Conservation (phyloP, 2,888 invertebrate genomes). For the Brachylomia viminalis region DNA sequence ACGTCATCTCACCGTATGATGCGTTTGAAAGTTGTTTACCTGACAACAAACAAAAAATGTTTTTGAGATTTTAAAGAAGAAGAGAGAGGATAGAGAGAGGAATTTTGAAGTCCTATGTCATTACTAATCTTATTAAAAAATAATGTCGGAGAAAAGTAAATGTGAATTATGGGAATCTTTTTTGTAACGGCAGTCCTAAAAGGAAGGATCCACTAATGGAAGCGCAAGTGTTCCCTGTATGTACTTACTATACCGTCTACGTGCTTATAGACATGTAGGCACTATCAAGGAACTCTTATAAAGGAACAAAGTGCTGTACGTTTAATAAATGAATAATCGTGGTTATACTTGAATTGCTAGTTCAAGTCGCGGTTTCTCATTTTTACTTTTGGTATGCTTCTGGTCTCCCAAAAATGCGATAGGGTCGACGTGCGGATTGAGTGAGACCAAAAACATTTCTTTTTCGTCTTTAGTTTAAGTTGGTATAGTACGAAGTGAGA, state of each 20-base stretch:
- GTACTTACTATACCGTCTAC: slow-evolving; percentile 23
- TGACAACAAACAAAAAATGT: slow-evolving; percentile 50
- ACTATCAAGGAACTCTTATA: slow-evolving; percentile 19
- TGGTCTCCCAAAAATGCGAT: neutral
- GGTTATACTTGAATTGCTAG: neutral
- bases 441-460: neutral
- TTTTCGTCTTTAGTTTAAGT: neutral
- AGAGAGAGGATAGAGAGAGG: too few relatives aligned
- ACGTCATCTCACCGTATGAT: slow-evolving; percentile 51
- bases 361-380: neutral
- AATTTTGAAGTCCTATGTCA: too few relatives aligned
- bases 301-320: slow-evolving; percentile 1
- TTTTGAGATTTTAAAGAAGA: slow-evolving; percentile 2
- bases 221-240: slow-evolving; percentile 18
- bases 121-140: slow-evolving; percentile 4
- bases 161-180: neutral
- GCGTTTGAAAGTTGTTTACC: slow-evolving; percentile 55
- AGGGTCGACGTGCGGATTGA: neutral
- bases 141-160: slow-evolving; percentile 11
- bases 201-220: slow-evolving; percentile 33
- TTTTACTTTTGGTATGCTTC: neutral
- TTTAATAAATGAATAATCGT: too few relatives aligned
- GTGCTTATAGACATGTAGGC: slow-evolving; percentile 48
- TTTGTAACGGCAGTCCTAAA: slow-evolving; percentile 22
- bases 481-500: too few relatives aligned